Base-by-base conservation (phyloP, 1,140 invertebrate species). In the Cydia fagiglandana region DNA sequence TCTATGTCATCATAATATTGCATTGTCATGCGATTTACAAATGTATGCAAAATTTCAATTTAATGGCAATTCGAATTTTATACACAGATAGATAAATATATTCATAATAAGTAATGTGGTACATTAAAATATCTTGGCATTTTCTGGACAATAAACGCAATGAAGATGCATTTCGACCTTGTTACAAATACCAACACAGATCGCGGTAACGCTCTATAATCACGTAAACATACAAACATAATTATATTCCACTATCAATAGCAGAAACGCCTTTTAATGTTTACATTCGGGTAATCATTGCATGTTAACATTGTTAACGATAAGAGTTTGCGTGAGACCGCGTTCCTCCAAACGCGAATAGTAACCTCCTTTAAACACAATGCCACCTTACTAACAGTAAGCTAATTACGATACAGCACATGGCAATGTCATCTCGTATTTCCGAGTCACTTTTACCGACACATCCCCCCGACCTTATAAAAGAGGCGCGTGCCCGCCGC, bases 381-480 rank as follows among this genome's bases (percentile, higher is more conserved):
- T 70, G 66, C 66, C 34, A 38, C 34, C 34, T 70, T 38, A 70
- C 66, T 38, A 41, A 24, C 34, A 38, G 66, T 70, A 70, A 70
- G 66, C 66, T 70, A 70, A 70, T 75, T 75, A 75, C 61, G 74
- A 61, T 75, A 70, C 66, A 38, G 66, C 66, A 70, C 66, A 70
- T 70, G 66, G 34, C 88, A 91, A 90, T 91, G 89, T 86, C 88
- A 91, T 85, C 82, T 86, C 80, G 83, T 76, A 53, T 84, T 88
- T 87, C 85, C 87, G 87, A 86, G 81, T 84, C 81, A 86, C 90
- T 88, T 86, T 89, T 88, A 87, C 88, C 78, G 83, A 86, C 79
- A 81, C 88, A 91, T 91, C 88, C 85, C 84, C 79, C 84, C 88
- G 87, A 91, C 83, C 85, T 92, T 91, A 92, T 92, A 92, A 89